Conservation (phyloP, 2,113 vertebrate genomes). For the Chauna torquata region DNA sequence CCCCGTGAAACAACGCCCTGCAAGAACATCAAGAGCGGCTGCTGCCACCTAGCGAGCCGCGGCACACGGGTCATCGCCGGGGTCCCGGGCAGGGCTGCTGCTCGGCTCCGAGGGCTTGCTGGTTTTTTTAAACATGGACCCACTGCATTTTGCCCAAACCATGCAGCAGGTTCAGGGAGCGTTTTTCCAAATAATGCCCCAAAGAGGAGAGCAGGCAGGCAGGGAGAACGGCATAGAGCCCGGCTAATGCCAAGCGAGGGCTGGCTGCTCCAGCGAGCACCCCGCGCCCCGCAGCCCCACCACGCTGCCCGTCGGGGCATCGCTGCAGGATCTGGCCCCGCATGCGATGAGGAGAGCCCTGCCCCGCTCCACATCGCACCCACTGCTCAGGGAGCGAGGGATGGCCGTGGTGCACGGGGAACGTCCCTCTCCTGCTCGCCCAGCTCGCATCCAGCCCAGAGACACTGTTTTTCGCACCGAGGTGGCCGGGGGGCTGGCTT, state of each 20-base stretch:
- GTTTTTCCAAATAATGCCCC: too few relatives aligned
- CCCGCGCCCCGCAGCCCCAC: too few relatives aligned
- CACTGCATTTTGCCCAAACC: background rate
- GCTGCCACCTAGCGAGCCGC: constrained; percentile 45
- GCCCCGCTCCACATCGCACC: too few relatives aligned
- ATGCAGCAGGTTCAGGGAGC: too few relatives aligned
- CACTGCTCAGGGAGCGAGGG: background rate
- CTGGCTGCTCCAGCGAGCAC: too few relatives aligned
- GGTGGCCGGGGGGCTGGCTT: background rate
- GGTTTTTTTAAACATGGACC: background rate
- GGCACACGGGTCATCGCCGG: too few relatives aligned
- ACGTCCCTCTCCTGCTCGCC: background rate
- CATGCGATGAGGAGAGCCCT: too few relatives aligned
- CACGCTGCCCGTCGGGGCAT: too few relatives aligned
- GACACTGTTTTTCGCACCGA: rapidly evolving
- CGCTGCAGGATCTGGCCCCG: too few relatives aligned
- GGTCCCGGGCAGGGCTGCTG: background rate
- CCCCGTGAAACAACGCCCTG: rapidly evolving
- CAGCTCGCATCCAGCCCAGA: background rate
- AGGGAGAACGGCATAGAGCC: too few relatives aligned
- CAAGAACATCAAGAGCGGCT: background rate
- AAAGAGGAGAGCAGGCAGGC: too few relatives aligned
- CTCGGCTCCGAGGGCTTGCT: background rate
- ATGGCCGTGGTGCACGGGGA: rapidly evolving
- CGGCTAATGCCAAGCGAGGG: too few relatives aligned